These are phyloP conservation scores for Pachyramphus minor DNA, from an alignment of 2,113 vertebrate genomes.

Conservation along the genomic window DNA sequence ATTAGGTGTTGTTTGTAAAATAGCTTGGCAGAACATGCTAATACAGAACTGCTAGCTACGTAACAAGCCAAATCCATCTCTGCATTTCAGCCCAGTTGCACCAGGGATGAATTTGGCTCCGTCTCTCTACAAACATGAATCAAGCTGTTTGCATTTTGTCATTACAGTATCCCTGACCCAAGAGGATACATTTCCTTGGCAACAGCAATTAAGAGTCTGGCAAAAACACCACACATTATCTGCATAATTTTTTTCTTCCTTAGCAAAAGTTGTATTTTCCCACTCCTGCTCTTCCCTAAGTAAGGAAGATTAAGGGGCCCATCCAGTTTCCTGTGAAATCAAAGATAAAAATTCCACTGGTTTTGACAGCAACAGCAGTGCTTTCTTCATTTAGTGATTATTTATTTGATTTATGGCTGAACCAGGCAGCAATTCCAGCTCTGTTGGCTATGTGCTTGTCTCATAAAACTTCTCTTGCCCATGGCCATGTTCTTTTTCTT, in stretches of 20 bases:
- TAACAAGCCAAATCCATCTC: constrained; percentile 35
- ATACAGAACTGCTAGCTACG: neutral
- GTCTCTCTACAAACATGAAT: constrained; percentile 4
- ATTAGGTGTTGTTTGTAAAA: constrained; percentile 24
- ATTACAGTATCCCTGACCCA: constrained; percentile 18
- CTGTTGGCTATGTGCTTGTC: neutral
- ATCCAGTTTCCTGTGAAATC: constrained; percentile 30
- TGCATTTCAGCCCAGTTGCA: neutral
- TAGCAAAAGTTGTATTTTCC: constrained; percentile 17
- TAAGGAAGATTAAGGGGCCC: constrained; percentile 24
- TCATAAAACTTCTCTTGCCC: neutral
- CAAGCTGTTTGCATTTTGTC: constrained; percentile 61
- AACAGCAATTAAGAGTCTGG: constrained; percentile 32
- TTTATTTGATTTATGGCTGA: neutral
- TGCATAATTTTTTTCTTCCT: neutral
- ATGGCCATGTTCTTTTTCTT: neutral
- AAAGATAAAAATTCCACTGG: constrained; percentile 17
- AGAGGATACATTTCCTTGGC: constrained; percentile 44
- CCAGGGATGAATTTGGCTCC: constrained; percentile 39
- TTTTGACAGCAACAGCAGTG: constrained; percentile 2
- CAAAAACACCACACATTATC: constrained; percentile 17
- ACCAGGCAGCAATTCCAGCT: neutral
- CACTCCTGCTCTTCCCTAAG: neutral
- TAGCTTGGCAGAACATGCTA: constrained; percentile 4
- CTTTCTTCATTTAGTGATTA: neutral